Conservation (phyloP, 2,113 vertebrate genomes). For the Muntiacus reevesi region DNA sequence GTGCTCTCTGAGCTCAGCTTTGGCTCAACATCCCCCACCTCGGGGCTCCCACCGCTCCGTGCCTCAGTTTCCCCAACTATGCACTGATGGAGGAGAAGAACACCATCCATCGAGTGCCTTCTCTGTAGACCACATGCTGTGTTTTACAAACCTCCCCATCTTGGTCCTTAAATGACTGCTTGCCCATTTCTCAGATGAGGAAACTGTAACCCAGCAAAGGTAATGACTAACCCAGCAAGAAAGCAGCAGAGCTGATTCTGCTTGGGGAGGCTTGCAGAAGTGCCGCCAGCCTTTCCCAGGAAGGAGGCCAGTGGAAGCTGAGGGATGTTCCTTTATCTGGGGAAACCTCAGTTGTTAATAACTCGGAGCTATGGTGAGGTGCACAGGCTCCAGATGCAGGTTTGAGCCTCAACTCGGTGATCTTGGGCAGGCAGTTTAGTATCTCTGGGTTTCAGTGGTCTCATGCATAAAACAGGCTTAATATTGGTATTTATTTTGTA, state of each 20-base stretch:
- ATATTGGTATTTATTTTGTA: neutral
- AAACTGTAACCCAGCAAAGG: neutral
- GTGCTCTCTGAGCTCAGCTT: neutral
- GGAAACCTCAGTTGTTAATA: neutral
- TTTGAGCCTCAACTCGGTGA: neutral
- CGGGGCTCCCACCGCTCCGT: neutral
- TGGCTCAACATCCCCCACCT: too few relatives aligned
- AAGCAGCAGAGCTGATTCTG: neutral
- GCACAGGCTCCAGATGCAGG: neutral
- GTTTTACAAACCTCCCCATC: neutral
- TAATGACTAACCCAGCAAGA: neutral
- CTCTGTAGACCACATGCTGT: rapidly evolving
- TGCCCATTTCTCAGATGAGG: neutral
- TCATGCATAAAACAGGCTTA: neutral
- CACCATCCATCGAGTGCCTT: neutral
- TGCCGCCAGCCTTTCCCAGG: neutral
- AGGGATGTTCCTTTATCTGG: neutral
- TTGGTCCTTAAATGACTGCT: neutral
- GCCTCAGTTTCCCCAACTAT: neutral
- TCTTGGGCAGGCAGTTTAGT: neutral
- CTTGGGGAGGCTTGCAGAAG: rapidly evolving
- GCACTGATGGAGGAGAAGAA: neutral
- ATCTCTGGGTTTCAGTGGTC: neutral
- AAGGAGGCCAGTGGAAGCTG: neutral
- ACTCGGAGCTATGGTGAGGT: neutral